A percentile compares a stretch with the other conserved stretches of the same genome.
Conservation (phyloP, 2,113 vertebrate species). For the Microtus montanus region DNA sequence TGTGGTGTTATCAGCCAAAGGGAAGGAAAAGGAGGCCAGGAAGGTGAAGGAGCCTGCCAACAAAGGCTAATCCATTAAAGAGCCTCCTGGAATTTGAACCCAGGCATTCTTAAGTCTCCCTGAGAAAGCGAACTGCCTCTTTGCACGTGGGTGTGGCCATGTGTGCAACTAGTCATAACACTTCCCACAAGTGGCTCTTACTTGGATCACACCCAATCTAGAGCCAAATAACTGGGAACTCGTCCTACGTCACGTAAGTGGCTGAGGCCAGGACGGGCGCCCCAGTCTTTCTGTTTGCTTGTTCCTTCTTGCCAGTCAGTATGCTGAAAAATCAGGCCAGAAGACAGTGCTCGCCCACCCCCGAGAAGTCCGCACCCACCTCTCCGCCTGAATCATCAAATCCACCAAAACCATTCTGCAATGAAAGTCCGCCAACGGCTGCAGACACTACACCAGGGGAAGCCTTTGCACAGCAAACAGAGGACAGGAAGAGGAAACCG, state of each 20-base stretch:
- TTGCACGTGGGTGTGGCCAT: neutral
- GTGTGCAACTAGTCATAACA: neutral
- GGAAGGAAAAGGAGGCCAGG: neutral
- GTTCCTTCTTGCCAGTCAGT: neutral
- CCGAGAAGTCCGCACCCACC: neutral
- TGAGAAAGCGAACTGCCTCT: neutral
- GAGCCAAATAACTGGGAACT: neutral
- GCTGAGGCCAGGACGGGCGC: neutral
- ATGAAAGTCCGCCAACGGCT: fast-evolving
- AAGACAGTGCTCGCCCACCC: neutral
- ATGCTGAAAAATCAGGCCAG: neutral
- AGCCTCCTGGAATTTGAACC: neutral
- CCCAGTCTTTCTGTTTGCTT: neutral
- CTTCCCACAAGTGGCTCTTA: neutral
- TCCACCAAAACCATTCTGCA: neutral
- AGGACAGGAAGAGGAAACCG: neutral
- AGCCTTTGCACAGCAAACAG: neutral
- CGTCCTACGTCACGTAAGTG: neutral
- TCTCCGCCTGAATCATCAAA: neutral
- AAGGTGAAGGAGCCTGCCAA: neutral
- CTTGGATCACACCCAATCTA: neutral
- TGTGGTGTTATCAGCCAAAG: neutral
- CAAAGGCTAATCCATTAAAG: neutral
- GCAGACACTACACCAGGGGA: fast-evolving
- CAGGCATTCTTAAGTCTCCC: neutral